Evolutionary conservation across 2,113 vertebrate species (phyloP).

Genomic region (Anas platyrhynchos): DNA sequence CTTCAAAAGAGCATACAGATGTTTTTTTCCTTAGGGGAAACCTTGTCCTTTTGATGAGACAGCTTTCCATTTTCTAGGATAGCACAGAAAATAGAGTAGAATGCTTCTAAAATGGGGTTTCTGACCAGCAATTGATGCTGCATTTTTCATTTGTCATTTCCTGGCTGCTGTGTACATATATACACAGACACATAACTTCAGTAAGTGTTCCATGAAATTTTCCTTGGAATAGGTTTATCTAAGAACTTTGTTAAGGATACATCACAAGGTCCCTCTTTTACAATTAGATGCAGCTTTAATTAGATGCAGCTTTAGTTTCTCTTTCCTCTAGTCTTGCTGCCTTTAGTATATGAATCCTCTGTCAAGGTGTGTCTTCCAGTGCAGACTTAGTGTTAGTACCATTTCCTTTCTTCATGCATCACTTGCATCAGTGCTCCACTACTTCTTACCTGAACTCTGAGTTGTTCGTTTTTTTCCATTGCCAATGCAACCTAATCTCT

Average conservation of each 20-base stretch:
- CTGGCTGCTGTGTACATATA: neutral
- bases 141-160: neutral
- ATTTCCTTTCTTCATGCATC: neutral
- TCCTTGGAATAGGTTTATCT: neutral
- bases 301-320: neutral
- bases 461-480: neutral
- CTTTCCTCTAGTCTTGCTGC: neutral
- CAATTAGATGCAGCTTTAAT: neutral
- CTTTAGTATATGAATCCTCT: neutral
- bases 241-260: neutral
- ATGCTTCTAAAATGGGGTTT: neutral
- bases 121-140: neutral
- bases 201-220: neutral
- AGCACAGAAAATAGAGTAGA: neutral
- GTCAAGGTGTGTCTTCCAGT: neutral
- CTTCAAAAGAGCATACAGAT: neutral
- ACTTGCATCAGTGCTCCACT: neutral
- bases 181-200: neutral
- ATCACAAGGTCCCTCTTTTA: neutral
- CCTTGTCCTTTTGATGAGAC: neutral
- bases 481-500: constrained; percentile 14
- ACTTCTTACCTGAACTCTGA: neutral
- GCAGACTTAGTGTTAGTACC: neutral
- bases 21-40: neutral
- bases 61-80: neutral